Conservation (phyloP, 2,888 invertebrate genomes). For the Dicyrtomina minuta region DNA sequence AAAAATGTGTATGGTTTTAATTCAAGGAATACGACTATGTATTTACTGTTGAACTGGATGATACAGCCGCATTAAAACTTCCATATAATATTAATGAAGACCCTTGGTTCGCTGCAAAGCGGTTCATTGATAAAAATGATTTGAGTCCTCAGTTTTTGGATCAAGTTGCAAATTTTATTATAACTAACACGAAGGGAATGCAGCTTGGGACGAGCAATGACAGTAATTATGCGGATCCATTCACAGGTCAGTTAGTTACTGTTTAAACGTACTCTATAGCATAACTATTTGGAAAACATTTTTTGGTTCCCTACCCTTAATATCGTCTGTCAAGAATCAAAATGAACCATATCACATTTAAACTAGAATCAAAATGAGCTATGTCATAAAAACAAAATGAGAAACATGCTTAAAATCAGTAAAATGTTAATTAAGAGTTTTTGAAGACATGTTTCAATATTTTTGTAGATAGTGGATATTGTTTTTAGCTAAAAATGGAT, state of each 20-base stretch:
- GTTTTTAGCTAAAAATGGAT: no score
- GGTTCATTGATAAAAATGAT: conserved; percentile 80
- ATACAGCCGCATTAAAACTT: conserved; percentile 81
- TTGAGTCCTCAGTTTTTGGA: conserved; percentile 85
- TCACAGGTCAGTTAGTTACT: conserved; percentile 63
- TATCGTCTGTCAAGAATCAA: no score
- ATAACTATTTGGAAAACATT: no score
- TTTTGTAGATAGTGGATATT: no score
- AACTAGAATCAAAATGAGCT: no score
- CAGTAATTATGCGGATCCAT: conserved; percentile 62
- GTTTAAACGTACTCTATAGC: neutral
- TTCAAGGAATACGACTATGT: conserved; percentile 95
- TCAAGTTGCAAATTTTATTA: conserved; percentile 86
- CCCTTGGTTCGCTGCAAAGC: conserved; percentile 87
- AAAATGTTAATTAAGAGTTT: no score
- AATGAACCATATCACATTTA: no score
- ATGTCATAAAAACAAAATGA: no score
- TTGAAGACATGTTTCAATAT: no score
- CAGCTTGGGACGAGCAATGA: conserved; percentile 41
- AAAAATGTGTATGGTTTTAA: conserved; percentile 55
- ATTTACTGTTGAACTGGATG: conserved; percentile 92
- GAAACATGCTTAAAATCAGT: no score
- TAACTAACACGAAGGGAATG: conserved; percentile 71
- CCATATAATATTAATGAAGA: conserved; percentile 89
- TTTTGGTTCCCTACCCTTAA: no score